Percentiles rank a stretch among this genome's conserved stretches.
Conservation (phyloP, 2,113 vertebrate genomes). For the Lepidiolamprologus cunningtoni region DNA sequence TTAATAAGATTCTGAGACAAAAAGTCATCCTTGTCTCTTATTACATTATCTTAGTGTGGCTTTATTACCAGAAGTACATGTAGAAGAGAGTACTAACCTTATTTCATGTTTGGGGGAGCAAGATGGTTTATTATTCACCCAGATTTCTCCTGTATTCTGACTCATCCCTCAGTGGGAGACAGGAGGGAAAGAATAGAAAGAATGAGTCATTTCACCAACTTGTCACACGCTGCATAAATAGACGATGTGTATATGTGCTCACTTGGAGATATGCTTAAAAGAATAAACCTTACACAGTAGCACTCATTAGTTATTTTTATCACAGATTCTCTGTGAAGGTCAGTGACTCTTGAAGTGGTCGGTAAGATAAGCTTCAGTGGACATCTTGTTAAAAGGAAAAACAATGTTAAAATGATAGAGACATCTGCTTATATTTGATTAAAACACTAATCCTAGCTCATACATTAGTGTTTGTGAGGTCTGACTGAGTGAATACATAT, state of each 20-base stretch:
- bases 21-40: neutral
- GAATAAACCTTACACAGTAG: neutral
- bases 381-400: neutral
- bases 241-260: neutral
- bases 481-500: neutral
- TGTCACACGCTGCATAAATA: neutral
- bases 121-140: slow-evolving; percentile 2
- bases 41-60: neutral
- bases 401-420: neutral
- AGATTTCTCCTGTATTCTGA: slow-evolving; percentile 33
- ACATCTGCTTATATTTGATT: neutral
- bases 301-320: neutral
- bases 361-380: neutral
- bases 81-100: neutral
- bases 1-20: neutral
- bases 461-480: neutral
- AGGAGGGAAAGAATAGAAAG: slow-evolving; percentile 30
- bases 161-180: slow-evolving; percentile 52
- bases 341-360: neutral
- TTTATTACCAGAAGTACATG: neutral
- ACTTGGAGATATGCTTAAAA: neutral
- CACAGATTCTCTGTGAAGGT: neutral
- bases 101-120: neutral
- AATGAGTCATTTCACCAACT: slow-evolving; percentile 46
- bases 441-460: neutral